These are phyloP conservation scores for Resseliella maxima DNA, from an alignment of 2,888 invertebrate genomes.

Conservation along the genomic window DNA sequence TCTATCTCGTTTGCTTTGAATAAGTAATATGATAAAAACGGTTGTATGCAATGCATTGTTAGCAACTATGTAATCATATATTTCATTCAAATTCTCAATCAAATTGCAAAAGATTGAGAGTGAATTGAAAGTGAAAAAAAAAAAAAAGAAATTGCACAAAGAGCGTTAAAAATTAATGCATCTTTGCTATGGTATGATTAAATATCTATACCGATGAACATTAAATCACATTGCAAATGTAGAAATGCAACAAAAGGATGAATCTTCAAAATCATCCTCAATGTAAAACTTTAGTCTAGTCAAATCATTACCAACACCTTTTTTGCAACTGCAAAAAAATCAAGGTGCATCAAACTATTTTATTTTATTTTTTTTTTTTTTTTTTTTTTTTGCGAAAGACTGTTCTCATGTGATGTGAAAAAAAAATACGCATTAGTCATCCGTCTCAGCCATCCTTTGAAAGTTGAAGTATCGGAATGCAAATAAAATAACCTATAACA, in stretches of 20 bases:
- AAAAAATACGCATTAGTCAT: background rate
- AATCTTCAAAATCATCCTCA: background rate
- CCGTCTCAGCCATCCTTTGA: slow-evolving; percentile 16
- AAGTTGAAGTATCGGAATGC: slow-evolving; percentile 1
- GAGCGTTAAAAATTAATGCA: slow-evolving; percentile 20
- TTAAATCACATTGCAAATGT: background rate
- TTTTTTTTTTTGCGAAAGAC: background rate
- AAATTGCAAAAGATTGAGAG: background rate
- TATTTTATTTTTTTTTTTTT: background rate
- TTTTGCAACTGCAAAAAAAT: slow-evolving; percentile 37
- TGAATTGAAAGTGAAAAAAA: too few relatives aligned
- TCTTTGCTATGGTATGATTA: slow-evolving; percentile 8
- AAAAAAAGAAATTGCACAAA: background rate
- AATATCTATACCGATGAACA: background rate
- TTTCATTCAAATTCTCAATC: slow-evolving; percentile 19
- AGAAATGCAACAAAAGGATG: background rate
- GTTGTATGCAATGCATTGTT: background rate
- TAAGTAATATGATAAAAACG: background rate
- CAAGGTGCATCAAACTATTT: slow-evolving; percentile 36
- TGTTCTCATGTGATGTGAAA: slow-evolving; percentile 29
- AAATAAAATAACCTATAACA: background rate
- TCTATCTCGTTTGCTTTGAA: background rate
- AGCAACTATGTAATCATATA: background rate
- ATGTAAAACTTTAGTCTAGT: background rate
- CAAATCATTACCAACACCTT: background rate